Base-by-base conservation (phyloP, 1,140 invertebrate genomes). In the Protaetia brevitarsis region DNA sequence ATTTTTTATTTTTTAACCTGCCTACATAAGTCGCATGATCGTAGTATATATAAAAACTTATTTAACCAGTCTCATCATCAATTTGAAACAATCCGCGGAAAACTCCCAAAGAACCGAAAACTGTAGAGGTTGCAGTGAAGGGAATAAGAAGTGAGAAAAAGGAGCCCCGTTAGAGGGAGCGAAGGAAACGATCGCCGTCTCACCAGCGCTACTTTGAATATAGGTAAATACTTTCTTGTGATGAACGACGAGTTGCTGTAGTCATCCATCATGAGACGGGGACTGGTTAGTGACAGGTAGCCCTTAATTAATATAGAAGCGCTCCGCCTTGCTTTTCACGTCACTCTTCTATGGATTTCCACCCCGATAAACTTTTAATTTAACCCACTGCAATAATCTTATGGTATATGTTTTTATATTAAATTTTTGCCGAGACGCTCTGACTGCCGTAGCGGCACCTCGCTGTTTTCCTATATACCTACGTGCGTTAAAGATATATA, bases 231-330 rank as follows among this genome's bases (percentile, higher is more conserved):
- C 57, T 59, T 59, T 59, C 57, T 59, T 59, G 27, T 21, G 27
- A 28, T 29, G 57, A 59, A 59, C 29, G 29, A 68, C 66, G 67
- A 66, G 69, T 62, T 71, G 72, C 69, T 72, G 71, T 58, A 66
- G 68, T 68, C 74, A 75, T 75, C 74, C 73, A 75, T 75, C 74
- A 75, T 69, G 64, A 70, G 71, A 73, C 69, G 71, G 70, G 70
- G 66, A 51, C 41, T 69, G 68, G 70, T 69, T 73, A 69, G 71
- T 75, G 74, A 75, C 74, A 75, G 74, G 71, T 74, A 71, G 74
- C 69, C 74, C 71, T 75, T 75, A 75, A 75, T 75, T 75, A 75
- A 75, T 75, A 75, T 74, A 75, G 74, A 75, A 72, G 70, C 74
- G 74, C 72, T 72, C 71, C 74, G 67, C 74, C 74, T 71, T 71